Evolutionary conservation across 2,113 vertebrate genomes (phyloP).

Genomic region (Channa argus): DNA sequence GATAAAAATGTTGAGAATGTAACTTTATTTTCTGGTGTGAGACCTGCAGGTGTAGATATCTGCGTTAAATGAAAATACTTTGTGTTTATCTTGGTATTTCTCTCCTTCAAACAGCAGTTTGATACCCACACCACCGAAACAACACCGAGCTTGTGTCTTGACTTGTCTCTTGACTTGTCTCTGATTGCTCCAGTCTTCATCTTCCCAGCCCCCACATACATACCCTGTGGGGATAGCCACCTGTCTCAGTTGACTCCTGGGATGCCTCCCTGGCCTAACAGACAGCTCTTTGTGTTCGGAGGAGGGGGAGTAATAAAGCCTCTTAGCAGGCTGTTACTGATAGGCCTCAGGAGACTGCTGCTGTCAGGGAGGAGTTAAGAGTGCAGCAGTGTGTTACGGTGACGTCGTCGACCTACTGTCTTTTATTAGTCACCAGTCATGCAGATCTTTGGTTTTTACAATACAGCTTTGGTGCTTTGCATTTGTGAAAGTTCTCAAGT

Average conservation of each 20-base stretch:
- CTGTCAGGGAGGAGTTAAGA: slow-evolving; percentile 33
- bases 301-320: slow-evolving; percentile 55
- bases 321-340: slow-evolving; percentile 66
- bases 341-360: slow-evolving; percentile 61
- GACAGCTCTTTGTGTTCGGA: slow-evolving; percentile 58
- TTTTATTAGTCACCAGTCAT: background rate
- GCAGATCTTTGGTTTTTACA: background rate
- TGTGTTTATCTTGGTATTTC: too few species aligned
- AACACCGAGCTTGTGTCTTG: slow-evolving; percentile 68
- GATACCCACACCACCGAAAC: slow-evolving; percentile 57
- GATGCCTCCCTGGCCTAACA: slow-evolving; percentile 58
- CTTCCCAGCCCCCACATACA: slow-evolving; percentile 68
- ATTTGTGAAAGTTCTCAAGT: background rate
- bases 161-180: slow-evolving; percentile 70
- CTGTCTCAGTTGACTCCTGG: slow-evolving; percentile 72
- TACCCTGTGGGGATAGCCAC: slow-evolving; percentile 76
- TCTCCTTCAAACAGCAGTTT: slow-evolving; percentile 32
- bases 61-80: background rate
- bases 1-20: background rate
- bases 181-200: slow-evolving; percentile 57
- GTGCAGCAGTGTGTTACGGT: slow-evolving; percentile 1
- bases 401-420: slow-evolving; percentile 16
- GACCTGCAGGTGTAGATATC: background rate
- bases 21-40: background rate
- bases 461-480: background rate